Evolutionary conservation across 1,140 invertebrate species (phyloP).

Genomic region (Ceratina australensis): DNA sequence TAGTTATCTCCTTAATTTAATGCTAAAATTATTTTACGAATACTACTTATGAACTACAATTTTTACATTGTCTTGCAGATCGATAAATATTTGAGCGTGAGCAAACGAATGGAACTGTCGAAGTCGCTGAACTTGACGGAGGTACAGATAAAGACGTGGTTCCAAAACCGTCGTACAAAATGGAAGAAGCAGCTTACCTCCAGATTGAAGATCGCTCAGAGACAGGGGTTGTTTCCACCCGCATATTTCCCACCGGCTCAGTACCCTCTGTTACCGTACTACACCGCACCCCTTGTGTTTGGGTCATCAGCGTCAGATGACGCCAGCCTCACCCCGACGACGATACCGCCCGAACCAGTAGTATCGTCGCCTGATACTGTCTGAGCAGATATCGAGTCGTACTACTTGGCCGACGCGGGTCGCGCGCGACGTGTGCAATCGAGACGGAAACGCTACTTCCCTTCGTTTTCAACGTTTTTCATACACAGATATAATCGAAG

Average conservation of each 20-base stretch:
- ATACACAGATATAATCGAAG: not conserved
- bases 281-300: slow-evolving; percentile 67
- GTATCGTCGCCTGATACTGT: slow-evolving; percentile 54
- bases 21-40: not conserved
- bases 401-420: slow-evolving; percentile 46
- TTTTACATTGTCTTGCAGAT: slow-evolving; percentile 77
- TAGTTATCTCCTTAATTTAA: not conserved
- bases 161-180: slow-evolving; percentile 96
- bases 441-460: slow-evolving; percentile 21
- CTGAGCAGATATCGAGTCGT: slow-evolving; percentile 37
- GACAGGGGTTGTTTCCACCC: slow-evolving; percentile 88
- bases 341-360: slow-evolving; percentile 41
- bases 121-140: slow-evolving; percentile 93
- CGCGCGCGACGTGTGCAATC: slow-evolving; percentile 17
- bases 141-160: slow-evolving; percentile 99
- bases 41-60: not conserved
- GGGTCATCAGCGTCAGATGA: slow-evolving; percentile 55
- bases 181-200: slow-evolving; percentile 98
- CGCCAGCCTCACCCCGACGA: slow-evolving; percentile 30
- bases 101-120: slow-evolving; percentile 95
- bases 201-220: slow-evolving; percentile 90
- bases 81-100: slow-evolving; percentile 97
- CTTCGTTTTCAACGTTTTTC: slow-evolving; percentile 9
- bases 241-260: slow-evolving; percentile 85
- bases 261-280: slow-evolving; percentile 82